These are phyloP conservation scores for Philotrypesis tridentata DNA, from an alignment of 1,140 invertebrate genomes.

Conservation along the genomic window DNA sequence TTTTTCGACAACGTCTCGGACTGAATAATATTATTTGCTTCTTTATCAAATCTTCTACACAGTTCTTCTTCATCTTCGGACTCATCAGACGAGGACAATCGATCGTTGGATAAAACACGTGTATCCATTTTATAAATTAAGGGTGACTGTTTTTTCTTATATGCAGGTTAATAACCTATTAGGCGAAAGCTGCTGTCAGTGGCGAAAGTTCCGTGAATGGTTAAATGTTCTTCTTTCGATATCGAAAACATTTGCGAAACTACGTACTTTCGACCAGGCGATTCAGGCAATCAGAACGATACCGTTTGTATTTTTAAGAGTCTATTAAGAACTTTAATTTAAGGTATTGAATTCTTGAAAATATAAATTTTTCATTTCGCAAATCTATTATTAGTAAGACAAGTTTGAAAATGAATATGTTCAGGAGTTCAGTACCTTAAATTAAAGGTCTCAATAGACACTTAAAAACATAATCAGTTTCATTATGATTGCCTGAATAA, in stretches of 20 bases:
- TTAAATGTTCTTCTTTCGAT: slow-evolving; percentile 10
- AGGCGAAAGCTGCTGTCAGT: background rate
- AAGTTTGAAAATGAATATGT: too few relatives aligned
- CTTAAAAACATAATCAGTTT: too few relatives aligned
- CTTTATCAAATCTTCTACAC: too few relatives aligned
- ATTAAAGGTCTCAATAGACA: too few relatives aligned
- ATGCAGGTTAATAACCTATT: slow-evolving; percentile 48
- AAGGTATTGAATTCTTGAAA: too few relatives aligned
- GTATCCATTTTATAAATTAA: slow-evolving; percentile 6
- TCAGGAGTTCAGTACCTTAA: too few relatives aligned
- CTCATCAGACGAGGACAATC: background rate
- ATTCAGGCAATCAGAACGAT: too few relatives aligned
- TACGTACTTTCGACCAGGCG: slow-evolving; percentile 26
- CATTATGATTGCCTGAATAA: too few relatives aligned
- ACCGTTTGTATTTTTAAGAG: too few relatives aligned
- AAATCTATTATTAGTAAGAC: too few relatives aligned
- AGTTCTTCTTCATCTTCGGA: background rate
- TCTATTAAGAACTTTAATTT: too few relatives aligned
- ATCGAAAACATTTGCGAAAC: background rate
- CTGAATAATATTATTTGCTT: background rate
- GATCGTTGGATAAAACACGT: background rate
- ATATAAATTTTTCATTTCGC: too few relatives aligned
- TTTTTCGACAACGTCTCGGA: slow-evolving; percentile 14
- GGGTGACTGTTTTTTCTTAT: background rate
- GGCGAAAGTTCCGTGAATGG: background rate